Conservation (phyloP, 2,113 vertebrate genomes). For the Cacatua alba region DNA sequence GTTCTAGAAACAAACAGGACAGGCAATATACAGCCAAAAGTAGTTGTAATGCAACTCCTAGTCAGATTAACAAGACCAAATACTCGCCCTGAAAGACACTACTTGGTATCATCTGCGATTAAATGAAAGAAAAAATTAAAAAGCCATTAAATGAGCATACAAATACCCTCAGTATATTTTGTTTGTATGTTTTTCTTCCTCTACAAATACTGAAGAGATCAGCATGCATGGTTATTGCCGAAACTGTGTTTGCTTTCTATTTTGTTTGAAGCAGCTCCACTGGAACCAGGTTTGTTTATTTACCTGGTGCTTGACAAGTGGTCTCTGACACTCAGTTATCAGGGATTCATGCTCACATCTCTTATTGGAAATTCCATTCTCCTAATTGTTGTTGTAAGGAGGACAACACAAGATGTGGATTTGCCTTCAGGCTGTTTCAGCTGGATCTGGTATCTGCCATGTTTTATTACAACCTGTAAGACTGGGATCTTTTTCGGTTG, state of each 20-base stretch:
- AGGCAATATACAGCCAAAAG: background rate
- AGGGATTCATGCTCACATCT: background rate
- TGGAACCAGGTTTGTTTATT: slow-evolving; percentile 17
- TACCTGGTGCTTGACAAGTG: slow-evolving; percentile 4
- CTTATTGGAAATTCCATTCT: background rate
- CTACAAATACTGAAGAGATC: background rate
- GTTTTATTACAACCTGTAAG: background rate
- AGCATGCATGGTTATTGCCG: background rate
- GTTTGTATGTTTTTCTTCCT: background rate
- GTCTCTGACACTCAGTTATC: background rate
- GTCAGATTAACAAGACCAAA: background rate
- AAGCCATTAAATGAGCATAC: background rate
- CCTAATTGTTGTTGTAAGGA: slow-evolving; percentile 27
- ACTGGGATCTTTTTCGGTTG: slow-evolving; percentile 12
- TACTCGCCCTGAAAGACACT: background rate
- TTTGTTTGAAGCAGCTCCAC: background rate
- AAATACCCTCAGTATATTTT: background rate
- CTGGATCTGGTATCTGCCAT: background rate
- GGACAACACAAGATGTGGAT: background rate
- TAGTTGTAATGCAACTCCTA: background rate
- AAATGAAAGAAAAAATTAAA: background rate
- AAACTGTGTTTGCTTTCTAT: slow-evolving; percentile 10
- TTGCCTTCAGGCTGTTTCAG: slow-evolving; percentile 24
- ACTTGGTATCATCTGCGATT: background rate
- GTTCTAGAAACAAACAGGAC: background rate